Evolutionary conservation across 2,888 invertebrate genomes (phyloP), one percentile per base, ranked within the genome.

Genomic region (Eristalis pertinax): DNA sequence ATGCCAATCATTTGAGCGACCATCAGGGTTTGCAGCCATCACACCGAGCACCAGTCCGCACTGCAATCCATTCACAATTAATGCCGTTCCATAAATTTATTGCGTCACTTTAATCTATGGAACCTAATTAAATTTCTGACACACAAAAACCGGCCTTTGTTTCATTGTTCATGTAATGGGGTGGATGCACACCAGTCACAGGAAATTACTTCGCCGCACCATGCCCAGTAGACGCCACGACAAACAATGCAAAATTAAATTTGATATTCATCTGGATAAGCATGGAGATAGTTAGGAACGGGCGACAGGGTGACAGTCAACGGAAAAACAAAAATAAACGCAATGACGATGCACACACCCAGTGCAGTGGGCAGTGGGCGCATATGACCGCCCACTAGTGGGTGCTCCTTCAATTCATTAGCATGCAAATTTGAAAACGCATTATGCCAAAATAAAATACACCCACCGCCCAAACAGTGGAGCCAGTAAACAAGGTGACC

Each of bases 341-440:
- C 38, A 38, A 50, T 19, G 50, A 50, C 50, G 19, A 19, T n/a
- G 50, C 69, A 70, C 72, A 50, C 8, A 5, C 29, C 4, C 29
- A 29, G 26, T 26, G 43, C n/a, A 4, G 43, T 15, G 32, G 56
- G n/a, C n/a, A 26, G 26, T 26, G 26, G 2, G 24, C 22, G 1
- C 58, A n/a, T 10, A 19, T 13, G 62, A 4, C 29, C 11, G 2
- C 29, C 41, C 32, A 10, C 2, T 8, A 29, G 19, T 35, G 11
- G 60, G 35, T 32, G 26, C 72, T 63, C 60, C 60, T 24, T 50
- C 63, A 73, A 77, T 85, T 82, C 77, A 85, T 85, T 82, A 82
- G 85, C 38, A 82, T 85, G 82, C 77, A 77, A 85, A 82, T 85
- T 85, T 78, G 50, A 38, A 69, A 82, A 77, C 26, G 76, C 82